These are phyloP conservation scores for Pseudochaenichthys georgianus DNA, from an alignment of 2,797 vertebrate species.

Conservation along the genomic window DNA sequence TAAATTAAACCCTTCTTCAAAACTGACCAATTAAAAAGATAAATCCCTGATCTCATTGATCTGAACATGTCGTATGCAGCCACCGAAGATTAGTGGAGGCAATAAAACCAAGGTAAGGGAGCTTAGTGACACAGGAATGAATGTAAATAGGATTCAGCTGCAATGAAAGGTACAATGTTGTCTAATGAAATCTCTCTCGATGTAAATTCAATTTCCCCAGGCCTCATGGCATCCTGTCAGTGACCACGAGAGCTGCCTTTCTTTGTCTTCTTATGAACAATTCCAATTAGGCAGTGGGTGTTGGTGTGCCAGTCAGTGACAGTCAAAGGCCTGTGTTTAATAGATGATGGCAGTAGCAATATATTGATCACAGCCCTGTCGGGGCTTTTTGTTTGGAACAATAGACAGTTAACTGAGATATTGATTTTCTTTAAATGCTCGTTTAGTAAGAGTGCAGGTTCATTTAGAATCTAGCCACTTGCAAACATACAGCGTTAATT, in stretches of 20 bases:
- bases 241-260: conserved; percentile 64
- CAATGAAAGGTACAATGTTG: conserved; percentile 78
- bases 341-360: conserved; percentile 55
- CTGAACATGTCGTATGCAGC: conserved; percentile 15
- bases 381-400: conserved; percentile 57
- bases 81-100: conserved; percentile 56
- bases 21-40: conserved; percentile 14
- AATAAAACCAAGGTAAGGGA: conserved; percentile 53
- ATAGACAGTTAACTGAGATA: conserved; percentile 62
- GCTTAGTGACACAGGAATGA: conserved; percentile 59
- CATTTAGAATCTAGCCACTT: conserved; percentile 54
- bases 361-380: conserved; percentile 42
- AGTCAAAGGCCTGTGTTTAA: conserved; percentile 46
- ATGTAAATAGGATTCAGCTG: conserved; percentile 74
- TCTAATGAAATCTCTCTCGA: conserved; percentile 76
- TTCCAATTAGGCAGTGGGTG: conserved; percentile 72
- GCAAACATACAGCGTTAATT: background rate
- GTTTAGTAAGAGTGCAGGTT: conserved; percentile 37
- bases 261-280: conserved; percentile 69
- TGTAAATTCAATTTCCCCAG: conserved; percentile 74
- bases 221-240: conserved; percentile 66
- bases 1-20: conserved; percentile 8
- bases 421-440: conserved; percentile 62
- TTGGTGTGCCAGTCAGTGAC: conserved; percentile 68
- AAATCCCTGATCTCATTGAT: conserved; percentile 17